Evolutionary conservation across 2,888 invertebrate genomes (phyloP).

Genomic region (Bimastos eiseni): DNA sequence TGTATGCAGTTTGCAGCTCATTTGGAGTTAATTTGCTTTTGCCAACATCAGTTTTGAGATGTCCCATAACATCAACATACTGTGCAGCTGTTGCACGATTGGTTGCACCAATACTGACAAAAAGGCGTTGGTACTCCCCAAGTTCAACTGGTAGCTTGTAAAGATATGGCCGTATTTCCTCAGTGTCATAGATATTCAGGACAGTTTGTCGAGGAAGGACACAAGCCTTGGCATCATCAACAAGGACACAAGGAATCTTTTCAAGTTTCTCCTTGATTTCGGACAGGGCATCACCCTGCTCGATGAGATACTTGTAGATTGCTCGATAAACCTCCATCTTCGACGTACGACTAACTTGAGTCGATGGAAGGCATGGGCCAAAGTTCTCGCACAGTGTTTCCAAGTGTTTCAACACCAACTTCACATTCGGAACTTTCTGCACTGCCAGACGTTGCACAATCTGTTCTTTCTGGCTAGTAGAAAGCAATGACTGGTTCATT

Average conservation of each 20-base stretch:
- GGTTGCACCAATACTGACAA: conserved; percentile 45
- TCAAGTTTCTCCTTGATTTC: conserved; percentile 31
- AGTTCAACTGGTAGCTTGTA: conserved; percentile 44
- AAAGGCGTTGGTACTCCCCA: conserved; percentile 44
- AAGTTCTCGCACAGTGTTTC: not conserved
- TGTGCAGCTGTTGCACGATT: conserved; percentile 41
- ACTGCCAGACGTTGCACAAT: conserved; percentile 19
- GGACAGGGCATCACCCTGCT: conserved; percentile 23
- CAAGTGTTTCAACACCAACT: conserved; percentile 19
- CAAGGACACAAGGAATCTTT: conserved; percentile 37
- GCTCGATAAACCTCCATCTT: conserved; percentile 35
- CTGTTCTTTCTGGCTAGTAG: conserved; percentile 27
- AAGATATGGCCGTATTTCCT: conserved; percentile 47
- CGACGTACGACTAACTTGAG: not conserved
- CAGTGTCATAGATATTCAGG: conserved; percentile 38
- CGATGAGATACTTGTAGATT: conserved; percentile 36
- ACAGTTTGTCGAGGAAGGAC: conserved; percentile 44
- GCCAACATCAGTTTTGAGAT: conserved; percentile 37
- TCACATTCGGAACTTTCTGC: conserved; percentile 33
- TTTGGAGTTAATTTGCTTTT: conserved; percentile 40
- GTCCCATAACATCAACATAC: conserved; percentile 45
- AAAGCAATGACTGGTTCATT: conserved; percentile 21
- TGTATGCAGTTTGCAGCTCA: conserved; percentile 40
- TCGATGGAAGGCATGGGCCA: not conserved
- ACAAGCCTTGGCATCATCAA: conserved; percentile 38